Evolutionary conservation across 2,888 invertebrate genomes (phyloP), one percentile per base, ranked within the genome.

Genomic region (Drosophila incognita): DNA sequence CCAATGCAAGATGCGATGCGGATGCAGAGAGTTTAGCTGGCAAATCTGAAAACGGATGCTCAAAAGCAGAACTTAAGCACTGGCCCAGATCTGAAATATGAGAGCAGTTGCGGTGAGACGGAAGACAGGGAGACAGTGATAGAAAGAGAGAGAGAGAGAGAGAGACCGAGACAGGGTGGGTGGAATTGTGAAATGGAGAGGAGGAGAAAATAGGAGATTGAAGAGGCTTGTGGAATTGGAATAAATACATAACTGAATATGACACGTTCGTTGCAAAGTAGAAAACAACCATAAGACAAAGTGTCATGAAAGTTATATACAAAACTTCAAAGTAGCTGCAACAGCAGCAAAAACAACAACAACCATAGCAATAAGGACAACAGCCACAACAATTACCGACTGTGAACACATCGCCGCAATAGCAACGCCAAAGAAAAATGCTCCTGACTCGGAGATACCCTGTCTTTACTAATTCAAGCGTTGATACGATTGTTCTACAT

Each of bases 251-350:
- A 80, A 86, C 85, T 86, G 86, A 88, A 86, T 83, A 82, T 86
- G 86, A 88, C 88, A 86, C 88, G 88, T 82, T 87, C 79, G 75
- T 78, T 81, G 79, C 85, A 87, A 86, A 82, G 87, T 83, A 84
- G 62, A 79, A 74, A 71, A 80, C 86, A 83, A 82, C 89, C 89
- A 89, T 82, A 84, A 79, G 84, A 87, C 89, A 87, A 87, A 87
- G 87, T 87, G 87, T 89, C 87, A 89, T 85, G 85, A 87, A 87
- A 87, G 87, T 87, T 87, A 87, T 87, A 87, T 76, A 87, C 87
- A 85, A 83, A 87, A 87, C 87, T 87, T 83, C 74, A 88, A 85
- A 86, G 86, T 83, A 81, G 79, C 76, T 82, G 87, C 87, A 81
- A 74, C 79, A 76, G 66, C 76, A 64, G 15, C 53, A 72, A 33